Percentiles rank a stretch among this genome's conserved stretches.
phyloP scores from a whole-genome alignment of 2,888 invertebrate genomes.

The Cynaeus angustus region DNA sequence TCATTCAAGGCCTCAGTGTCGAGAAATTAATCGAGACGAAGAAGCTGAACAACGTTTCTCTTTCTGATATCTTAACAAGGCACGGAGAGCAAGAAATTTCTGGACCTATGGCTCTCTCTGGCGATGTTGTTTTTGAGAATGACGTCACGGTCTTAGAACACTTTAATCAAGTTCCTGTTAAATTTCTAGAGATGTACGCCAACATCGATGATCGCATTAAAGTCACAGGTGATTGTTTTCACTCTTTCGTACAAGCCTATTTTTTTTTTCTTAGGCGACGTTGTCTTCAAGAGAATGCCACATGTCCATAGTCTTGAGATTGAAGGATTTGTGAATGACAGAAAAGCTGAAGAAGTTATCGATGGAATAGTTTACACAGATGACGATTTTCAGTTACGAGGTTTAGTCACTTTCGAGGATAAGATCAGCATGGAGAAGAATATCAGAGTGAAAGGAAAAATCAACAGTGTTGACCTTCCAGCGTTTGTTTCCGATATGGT shows the following conservation, averaged over 20 bases:
- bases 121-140: constrained; percentile 63
- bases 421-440: constrained; percentile 62
- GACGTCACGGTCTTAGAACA: constrained; percentile 66
- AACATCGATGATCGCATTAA: constrained; percentile 56
- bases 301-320: constrained; percentile 63
- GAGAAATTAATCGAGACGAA: constrained; percentile 64
- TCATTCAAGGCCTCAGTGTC: constrained; percentile 66
- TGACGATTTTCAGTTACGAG: constrained; percentile 56
- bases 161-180: constrained; percentile 63
- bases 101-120: constrained; percentile 64
- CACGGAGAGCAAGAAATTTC: constrained; percentile 64
- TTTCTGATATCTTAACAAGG: constrained; percentile 69
- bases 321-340: constrained; percentile 60
- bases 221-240: constrained; percentile 61
- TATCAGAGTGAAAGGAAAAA: constrained; percentile 57
- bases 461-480: constrained; percentile 67
- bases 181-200: constrained; percentile 60
- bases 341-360: constrained; percentile 59
- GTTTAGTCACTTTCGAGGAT: constrained; percentile 60
- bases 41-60: constrained; percentile 68
- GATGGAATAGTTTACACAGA: constrained; percentile 61
- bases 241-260: constrained; percentile 53
- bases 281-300: constrained; percentile 62
- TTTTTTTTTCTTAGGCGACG: constrained; percentile 60
- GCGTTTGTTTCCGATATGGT: constrained; percentile 69